A percentile compares a stretch with the other conserved stretches of the same genome.
These are phyloP conservation scores for Drosophila phalerata DNA, from an alignment of 2,888 invertebrate genomes.

Conservation along the genomic window DNA sequence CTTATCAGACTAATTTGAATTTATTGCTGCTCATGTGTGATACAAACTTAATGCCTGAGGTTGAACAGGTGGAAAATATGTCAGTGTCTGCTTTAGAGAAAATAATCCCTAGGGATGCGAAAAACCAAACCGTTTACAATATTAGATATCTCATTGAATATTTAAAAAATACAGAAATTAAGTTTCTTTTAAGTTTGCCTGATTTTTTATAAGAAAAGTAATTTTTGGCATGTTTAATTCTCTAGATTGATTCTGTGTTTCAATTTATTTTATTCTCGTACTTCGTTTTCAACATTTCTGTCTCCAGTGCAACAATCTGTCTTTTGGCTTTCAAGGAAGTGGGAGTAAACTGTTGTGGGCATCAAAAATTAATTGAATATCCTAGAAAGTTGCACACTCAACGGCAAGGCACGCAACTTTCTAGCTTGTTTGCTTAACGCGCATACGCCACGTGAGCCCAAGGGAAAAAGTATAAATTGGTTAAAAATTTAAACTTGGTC, in stretches of 20 bases:
- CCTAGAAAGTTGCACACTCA: constrained; percentile 4
- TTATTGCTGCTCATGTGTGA: constrained; percentile 51
- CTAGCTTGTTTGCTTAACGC: constrained; percentile 49
- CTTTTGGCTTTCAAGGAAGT: neutral
- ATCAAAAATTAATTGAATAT: constrained; percentile 60
- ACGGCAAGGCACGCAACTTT: constrained; percentile 1
- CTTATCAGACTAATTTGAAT: constrained; percentile 60
- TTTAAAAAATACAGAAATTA: too few species aligned
- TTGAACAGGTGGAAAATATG: neutral
- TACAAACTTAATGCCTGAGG: constrained; percentile 2
- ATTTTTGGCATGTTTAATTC: too few species aligned
- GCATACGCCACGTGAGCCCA: constrained; percentile 67
- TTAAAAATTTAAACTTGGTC: constrained; percentile 78
- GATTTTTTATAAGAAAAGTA: too few species aligned
- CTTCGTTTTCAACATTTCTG: neutral
- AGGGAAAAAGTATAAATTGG: constrained; percentile 46
- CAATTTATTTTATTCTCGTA: neutral
- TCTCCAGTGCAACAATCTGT: neutral
- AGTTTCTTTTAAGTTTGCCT: too few species aligned
- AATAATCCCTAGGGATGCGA: neutral
- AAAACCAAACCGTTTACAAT: neutral
- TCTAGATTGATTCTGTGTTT: neutral
- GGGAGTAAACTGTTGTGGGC: constrained; percentile 36
- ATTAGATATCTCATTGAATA: too few species aligned
- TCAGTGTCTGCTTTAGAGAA: neutral